These are phyloP conservation scores for Tupiocoris notatus DNA, from an alignment of 2,888 invertebrate genomes.

Conservation along the genomic window DNA sequence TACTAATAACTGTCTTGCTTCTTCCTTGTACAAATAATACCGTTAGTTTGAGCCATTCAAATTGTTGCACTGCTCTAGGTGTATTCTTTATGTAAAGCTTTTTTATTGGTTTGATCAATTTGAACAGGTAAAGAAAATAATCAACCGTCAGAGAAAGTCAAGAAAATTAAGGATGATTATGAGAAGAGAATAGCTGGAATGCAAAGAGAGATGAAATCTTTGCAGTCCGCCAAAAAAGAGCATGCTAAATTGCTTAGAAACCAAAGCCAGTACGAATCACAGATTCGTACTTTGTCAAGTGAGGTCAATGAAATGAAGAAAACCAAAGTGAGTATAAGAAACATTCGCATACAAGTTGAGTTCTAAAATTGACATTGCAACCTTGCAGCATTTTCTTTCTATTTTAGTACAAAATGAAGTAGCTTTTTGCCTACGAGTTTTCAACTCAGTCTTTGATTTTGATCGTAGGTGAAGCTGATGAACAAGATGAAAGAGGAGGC, in stretches of 20 bases:
- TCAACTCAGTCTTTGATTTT: not conserved
- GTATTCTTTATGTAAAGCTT: not conserved
- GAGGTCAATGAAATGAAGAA: constrained; percentile 81
- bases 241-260: constrained; percentile 80
- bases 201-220: constrained; percentile 79
- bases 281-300: constrained; percentile 67
- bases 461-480: constrained; percentile 69
- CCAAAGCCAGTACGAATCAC: constrained; percentile 74
- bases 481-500: constrained; percentile 92
- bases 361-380: no score
- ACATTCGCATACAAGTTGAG: no score
- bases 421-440: not conserved
- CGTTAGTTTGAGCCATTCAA: no score
- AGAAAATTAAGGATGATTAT: constrained; percentile 83
- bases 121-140: constrained; percentile 48
- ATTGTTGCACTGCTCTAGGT: not conserved
- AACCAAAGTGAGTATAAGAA: constrained; percentile 70
- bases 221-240: constrained; percentile 85
- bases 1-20: not conserved
- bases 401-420: no score
- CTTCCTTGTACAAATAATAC: no score
- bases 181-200: constrained; percentile 79
- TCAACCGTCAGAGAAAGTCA: constrained; percentile 57
- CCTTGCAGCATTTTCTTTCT: no score
- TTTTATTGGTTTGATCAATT: no score